Evolutionary conservation across 2,113 vertebrate species (phyloP), one percentile per base, ranked within the genome.

Genomic region (Hipposideros armiger): DNA sequence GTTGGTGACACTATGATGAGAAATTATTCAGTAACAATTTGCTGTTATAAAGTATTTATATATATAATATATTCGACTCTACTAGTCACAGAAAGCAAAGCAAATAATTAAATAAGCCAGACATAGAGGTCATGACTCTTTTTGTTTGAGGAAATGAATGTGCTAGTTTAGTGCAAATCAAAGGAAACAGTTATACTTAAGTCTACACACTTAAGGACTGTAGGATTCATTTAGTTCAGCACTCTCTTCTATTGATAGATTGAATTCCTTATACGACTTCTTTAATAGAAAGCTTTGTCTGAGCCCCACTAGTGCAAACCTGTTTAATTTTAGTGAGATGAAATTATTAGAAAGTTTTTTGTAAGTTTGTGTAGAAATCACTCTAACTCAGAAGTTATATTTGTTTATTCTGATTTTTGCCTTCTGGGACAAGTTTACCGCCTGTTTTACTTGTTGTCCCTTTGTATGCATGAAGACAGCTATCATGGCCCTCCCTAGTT

Each of bases 321-420:
- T 94, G 16, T 91, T 94, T 83, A 77, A 60, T 84, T 94, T 84
- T 91, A 93, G 36, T 66, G 24, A 92, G n/a, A 67, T 85, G 50
- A 85, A 85, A 54, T n/a, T 84, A 50, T 80, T 95, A 72, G 16
- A 19, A 80, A 73, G 7, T 83, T 66, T 11, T 83, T 54, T 52
- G 56, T 69, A n/a, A 54, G 30, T 58, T 40, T 89, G 30, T 40
- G 3, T 94, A 94, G 80, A 69, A 72, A 76, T 94, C 30, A 76
- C n/a, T 72, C 32, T 69, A 67, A 47, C 0, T 30, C 73, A 81
- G 5, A 62, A 54, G 26, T 88, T 76, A 36, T 40, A 45, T 45
- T 92, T 95, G 54, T 66, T 76, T 22, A 92, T 89, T 52, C 22
- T 42, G 9, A 40, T 69, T 74, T 95, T 92, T 45, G 15, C 7